A percentile compares a stretch with the other conserved stretches of the same genome.
phyloP scores from a whole-genome alignment of 1,140 invertebrate genomes.

The Lysiphlebus fabarum region DNA sequence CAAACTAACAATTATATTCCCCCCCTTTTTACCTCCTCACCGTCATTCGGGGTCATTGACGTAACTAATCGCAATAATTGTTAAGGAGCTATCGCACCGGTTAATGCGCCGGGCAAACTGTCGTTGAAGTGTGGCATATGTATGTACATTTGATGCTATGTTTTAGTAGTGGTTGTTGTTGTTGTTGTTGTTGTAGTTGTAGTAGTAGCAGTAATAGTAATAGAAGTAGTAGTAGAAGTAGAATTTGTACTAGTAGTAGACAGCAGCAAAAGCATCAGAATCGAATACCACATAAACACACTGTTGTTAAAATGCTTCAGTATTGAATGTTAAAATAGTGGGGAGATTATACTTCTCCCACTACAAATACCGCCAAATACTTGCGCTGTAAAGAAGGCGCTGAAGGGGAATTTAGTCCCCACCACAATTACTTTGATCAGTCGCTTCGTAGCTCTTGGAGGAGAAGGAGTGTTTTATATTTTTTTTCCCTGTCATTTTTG shows the following conservation, averaged over 20 bases:
- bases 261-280: no score
- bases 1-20: not conserved
- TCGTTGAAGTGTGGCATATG: not conserved
- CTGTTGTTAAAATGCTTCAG: no score
- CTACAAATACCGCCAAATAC: not conserved
- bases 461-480: conserved; percentile 29
- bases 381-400: conserved; percentile 1
- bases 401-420: conserved; percentile 34
- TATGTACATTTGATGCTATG: no score
- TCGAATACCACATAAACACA: no score
- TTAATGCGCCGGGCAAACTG: conserved; percentile 42
- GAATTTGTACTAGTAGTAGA: no score
- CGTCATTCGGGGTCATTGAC: conserved; percentile 43
- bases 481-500: not conserved
- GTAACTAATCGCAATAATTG: conserved; percentile 55
- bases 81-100: conserved; percentile 54
- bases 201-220: no score
- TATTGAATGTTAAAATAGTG: conserved; percentile 3
- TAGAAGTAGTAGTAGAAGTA: no score
- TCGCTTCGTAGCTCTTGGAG: conserved; percentile 41
- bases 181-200: no score
- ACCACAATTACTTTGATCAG: conserved; percentile 39
- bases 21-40: not conserved
- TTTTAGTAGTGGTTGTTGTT: no score
- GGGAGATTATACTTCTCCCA: conserved; percentile 23